A percentile compares a stretch with the other conserved stretches of the same genome.
Evolutionary conservation across 1,140 invertebrate species (phyloP).

Genomic region (Theocolax elegans): DNA sequence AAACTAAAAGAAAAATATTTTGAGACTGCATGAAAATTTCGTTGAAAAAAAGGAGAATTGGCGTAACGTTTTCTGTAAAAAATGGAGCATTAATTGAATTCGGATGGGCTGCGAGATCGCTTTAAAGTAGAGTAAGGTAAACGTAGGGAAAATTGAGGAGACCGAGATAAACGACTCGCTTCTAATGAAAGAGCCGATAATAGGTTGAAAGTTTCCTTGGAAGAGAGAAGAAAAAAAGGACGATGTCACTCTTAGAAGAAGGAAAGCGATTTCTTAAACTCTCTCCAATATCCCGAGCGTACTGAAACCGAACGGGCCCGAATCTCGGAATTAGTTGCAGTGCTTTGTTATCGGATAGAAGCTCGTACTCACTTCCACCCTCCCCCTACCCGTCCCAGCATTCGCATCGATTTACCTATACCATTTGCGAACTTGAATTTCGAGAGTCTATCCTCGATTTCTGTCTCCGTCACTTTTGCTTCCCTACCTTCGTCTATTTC

Average conservation of each 20-base stretch:
- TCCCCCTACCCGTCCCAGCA: too few species aligned
- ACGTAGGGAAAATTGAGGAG: background rate
- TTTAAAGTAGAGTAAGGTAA: background rate
- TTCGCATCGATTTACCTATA: background rate
- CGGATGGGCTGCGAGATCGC: background rate
- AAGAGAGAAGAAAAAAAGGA: conserved; percentile 1
- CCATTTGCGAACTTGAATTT: too few species aligned
- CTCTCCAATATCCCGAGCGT: conserved; percentile 6
- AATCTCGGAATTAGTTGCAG: background rate
- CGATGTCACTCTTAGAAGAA: background rate
- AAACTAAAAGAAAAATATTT: too few species aligned
- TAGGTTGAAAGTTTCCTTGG: background rate
- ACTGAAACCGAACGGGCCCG: background rate
- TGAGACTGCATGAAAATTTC: too few species aligned
- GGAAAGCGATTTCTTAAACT: conserved; percentile 3
- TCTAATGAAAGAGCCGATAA: conserved; percentile 31
- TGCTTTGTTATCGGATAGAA: background rate
- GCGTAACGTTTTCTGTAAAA: too few species aligned
- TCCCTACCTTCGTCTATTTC: too few species aligned
- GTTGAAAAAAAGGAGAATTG: too few species aligned
- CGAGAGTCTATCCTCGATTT: too few species aligned
- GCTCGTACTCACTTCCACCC: background rate
- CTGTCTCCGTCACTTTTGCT: too few species aligned
- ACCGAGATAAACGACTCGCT: conserved; percentile 23
- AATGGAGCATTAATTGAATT: background rate